Percentiles rank a stretch among this genome's conserved stretches.
These are phyloP conservation scores for Siderastrea radians DNA, from an alignment of 92 coral and sea anemone genomes.

Conservation along the genomic window DNA sequence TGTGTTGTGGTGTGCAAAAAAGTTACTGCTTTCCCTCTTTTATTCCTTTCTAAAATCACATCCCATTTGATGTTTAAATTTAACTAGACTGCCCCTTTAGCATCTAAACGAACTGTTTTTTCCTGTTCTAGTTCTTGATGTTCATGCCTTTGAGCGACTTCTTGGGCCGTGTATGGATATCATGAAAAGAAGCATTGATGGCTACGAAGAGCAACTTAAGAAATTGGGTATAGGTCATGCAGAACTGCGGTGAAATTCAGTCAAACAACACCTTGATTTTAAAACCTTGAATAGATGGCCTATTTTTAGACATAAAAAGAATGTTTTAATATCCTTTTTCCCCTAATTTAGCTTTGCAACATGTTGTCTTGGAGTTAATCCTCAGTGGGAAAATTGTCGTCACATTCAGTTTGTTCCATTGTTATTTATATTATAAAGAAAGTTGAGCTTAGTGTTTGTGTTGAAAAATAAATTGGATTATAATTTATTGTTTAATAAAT, in stretches of 20 bases:
- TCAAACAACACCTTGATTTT: neutral
- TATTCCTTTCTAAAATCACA: too few species aligned
- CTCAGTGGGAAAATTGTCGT: neutral
- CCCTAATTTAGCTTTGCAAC: neutral
- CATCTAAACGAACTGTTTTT: neutral
- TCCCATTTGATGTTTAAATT: too few species aligned
- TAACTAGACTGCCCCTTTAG: neutral
- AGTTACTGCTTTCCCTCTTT: too few species aligned
- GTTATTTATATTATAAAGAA: slow-evolving; percentile 16
- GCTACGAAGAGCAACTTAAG: slow-evolving; percentile 89
- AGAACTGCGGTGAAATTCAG: slow-evolving; percentile 79
- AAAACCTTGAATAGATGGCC: slow-evolving; percentile 30
- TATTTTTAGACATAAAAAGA: slow-evolving; percentile 37
- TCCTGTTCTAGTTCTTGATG: slow-evolving; percentile 83
- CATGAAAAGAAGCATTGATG: slow-evolving; percentile 93
- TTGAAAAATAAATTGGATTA: slow-evolving; percentile 28
- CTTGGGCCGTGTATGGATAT: slow-evolving; percentile 99
- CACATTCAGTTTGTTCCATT: neutral
- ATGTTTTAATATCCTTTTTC: neutral
- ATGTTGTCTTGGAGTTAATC: neutral
- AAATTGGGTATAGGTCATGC: slow-evolving; percentile 88
- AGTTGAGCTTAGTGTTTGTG: slow-evolving; percentile 12
- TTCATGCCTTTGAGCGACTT: slow-evolving; percentile 97
- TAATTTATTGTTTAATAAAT: slow-evolving; percentile 33
- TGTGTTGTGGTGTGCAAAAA: too few species aligned